Base-by-base conservation (phyloP, 2,888 invertebrate species). In the Phortica magna region DNA sequence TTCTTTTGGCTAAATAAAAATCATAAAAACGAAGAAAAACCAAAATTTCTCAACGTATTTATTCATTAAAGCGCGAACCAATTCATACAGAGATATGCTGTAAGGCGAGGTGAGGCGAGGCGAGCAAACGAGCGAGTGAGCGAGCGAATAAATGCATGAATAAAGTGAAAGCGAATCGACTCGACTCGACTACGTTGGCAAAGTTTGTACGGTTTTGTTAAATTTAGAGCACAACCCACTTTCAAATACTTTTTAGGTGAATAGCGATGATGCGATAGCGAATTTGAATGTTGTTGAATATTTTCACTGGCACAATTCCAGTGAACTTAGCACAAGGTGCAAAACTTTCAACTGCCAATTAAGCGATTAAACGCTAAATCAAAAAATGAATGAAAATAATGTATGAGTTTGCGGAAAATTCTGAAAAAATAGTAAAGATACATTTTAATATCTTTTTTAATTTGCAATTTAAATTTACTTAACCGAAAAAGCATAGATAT, bases 261-360 rank as follows among this genome's bases (percentile, higher is more conserved):
- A 31, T 31, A 31, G 31, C 2, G 31, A 31, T 31, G 31, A 31
- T 31, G 31, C 31, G 31, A 31, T 55, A 80, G 78, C 79, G 80
- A 82, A 83, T 82, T 82, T 83, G 83, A 31, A 31, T 31, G 31
- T 31, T 31, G 31, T 31, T 31, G 31, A 31, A 31, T 31, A 31
- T 31, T 31, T 72, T 48, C 14, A 48, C 61, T 82, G 80, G 83
- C 82, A 41, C 53, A 55, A 43, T 78, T 83, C 81, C 82, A 81
- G 77, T 76, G 48, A 48, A 48, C 59, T 59, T 12, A 42, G 61
- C 74, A 78, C 83, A 81, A 68, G 74, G 81, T 78, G 83, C 77
- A 80, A 67, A 83, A 81, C 82, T 83, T 85, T 79, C 77, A 78
- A 79, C 77, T 80, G 74, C 76, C 76, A 87, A 82, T 85, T 85